These are phyloP conservation scores for Virgularia gustaviana DNA, from an alignment of 92 coral and sea anemone genomes.

Conservation along the genomic window DNA sequence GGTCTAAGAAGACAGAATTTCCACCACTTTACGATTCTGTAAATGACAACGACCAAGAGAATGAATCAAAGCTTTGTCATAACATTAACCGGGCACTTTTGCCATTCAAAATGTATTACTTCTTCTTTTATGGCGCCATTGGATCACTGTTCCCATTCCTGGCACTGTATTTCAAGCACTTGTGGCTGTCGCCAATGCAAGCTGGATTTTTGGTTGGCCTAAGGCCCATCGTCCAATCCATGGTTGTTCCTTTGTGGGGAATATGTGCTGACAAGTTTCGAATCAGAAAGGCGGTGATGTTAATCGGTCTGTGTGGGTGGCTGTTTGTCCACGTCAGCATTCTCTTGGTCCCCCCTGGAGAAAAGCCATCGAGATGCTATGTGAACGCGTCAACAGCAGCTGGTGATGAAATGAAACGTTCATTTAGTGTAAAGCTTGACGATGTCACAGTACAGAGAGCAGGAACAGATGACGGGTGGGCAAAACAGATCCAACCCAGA, in stretches of 20 bases:
- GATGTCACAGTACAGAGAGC: too few species aligned
- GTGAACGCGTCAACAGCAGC: conserved; percentile 2
- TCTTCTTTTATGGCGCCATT: conserved; percentile 31
- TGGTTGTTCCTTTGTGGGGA: conserved; percentile 20
- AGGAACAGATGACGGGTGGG: too few species aligned
- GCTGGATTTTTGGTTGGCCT: conserved; percentile 32
- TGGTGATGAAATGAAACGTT: not conserved
- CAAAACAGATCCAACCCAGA: too few species aligned
- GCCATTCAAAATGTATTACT: conserved; percentile 28
- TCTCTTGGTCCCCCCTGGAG: conserved; percentile 33
- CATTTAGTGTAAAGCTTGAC: not conserved
- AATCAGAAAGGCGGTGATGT: conserved; percentile 6
- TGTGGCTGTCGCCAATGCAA: conserved; percentile 26
- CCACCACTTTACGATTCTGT: conserved; percentile 39
- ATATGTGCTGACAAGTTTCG: conserved; percentile 13
- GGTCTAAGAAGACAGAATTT: not conserved
- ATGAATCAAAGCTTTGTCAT: not conserved
- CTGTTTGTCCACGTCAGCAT: conserved; percentile 17
- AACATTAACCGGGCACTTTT: conserved; percentile 6
- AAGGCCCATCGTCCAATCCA: conserved; percentile 22
- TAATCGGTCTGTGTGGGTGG: conserved; percentile 35
- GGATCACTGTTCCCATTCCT: conserved; percentile 28
- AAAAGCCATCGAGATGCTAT: conserved; percentile 28
- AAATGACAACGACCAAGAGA: conserved; percentile 14
- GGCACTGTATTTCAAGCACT: conserved; percentile 31